Base-by-base conservation (phyloP, 2,797 vertebrate species). In the Poeciliopsis presidionis region DNA sequence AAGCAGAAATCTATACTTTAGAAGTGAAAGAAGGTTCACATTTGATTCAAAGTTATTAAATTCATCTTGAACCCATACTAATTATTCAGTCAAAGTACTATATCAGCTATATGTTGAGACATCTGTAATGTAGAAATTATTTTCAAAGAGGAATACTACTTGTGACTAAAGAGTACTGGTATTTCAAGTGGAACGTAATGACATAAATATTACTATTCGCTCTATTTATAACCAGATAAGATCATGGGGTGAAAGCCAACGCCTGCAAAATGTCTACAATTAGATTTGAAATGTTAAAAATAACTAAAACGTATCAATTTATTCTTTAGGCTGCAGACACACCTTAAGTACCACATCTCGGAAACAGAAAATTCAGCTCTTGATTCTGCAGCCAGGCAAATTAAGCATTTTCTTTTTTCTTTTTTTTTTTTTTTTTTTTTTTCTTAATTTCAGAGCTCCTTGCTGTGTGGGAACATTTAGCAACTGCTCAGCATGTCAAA, bases 401-500 rank as follows among this genome's bases (percentile, higher is more conserved):
- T 90, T 86, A 94, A 93, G 91, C 75, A 90, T 87, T 84, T 90
- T 93, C 90, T 88, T 93, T 89, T 92, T 92, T 43, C 9, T 43
- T 8, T 47, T 88, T 8, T 47, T 88, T 93, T 90, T 92, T 25
- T 25, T 93, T 90, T 91, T 93, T 90, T 92, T 25, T 25, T 93
- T 90, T 91, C 91, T 89, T 79, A 28, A 82, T 93, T 91, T 89
- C 87, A 73, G 75, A 86, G 90, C 84, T 87, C 84, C 91, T 92
- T 79, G 90, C 93, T 95, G 92, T 93, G 95, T 96, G 96, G 94
- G 95, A 96, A 96, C 94, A 95, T 93, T 92, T 87, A 92, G 88
- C 90, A 87, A 86, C 84, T 81, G 91, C 91, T 91, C 93, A 92
- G 91, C 91, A 91, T 95, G 94, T 94, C 92, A 95, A 95, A 93